Evolutionary conservation across 64 coral and sea anemone genomes (phyloP).

Genomic region (Actinia tenebrosa): DNA sequence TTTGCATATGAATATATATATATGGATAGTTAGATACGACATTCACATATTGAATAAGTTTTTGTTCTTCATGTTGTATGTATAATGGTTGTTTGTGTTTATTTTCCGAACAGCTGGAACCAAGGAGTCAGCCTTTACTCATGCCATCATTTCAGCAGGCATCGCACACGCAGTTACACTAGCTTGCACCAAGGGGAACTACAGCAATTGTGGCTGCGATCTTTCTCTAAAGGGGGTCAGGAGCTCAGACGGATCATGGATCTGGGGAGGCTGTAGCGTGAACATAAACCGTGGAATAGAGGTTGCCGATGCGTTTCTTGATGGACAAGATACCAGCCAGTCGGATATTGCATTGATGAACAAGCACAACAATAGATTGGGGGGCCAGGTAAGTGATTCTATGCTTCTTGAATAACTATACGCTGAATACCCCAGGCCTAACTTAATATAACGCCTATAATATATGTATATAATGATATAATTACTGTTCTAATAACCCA

Average conservation of each 20-base stretch:
- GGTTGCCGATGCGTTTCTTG: slow-evolving; percentile 56
- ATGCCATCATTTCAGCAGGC: slow-evolving; percentile 85
- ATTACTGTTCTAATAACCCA: slow-evolving; percentile 71
- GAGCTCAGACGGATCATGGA: slow-evolving; percentile 25
- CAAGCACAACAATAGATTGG: slow-evolving; percentile 72
- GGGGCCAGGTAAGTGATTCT: slow-evolving; percentile 57
- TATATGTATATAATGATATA: slow-evolving; percentile 48
- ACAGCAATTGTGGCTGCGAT: slow-evolving; percentile 63
- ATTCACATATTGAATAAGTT: not conserved
- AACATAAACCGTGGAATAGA: slow-evolving; percentile 58
- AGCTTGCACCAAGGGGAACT: slow-evolving; percentile 60
- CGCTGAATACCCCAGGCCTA: slow-evolving; percentile 9
- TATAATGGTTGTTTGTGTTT: not conserved
- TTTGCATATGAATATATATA: not conserved
- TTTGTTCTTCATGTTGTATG: too few relatives aligned
- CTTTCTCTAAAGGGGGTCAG: not conserved
- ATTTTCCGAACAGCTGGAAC: slow-evolving; percentile 56
- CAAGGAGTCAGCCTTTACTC: slow-evolving; percentile 76
- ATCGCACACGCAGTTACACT: slow-evolving; percentile 71
- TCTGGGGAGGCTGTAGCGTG: slow-evolving; percentile 64
- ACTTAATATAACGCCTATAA: slow-evolving; percentile 12
- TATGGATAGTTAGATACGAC: not conserved
- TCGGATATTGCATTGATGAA: slow-evolving; percentile 53
- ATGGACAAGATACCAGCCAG: slow-evolving; percentile 29
- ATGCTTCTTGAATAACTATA: not conserved